Conservation (phyloP, 2,888 invertebrate species). For the Cantharis flavilabris region DNA sequence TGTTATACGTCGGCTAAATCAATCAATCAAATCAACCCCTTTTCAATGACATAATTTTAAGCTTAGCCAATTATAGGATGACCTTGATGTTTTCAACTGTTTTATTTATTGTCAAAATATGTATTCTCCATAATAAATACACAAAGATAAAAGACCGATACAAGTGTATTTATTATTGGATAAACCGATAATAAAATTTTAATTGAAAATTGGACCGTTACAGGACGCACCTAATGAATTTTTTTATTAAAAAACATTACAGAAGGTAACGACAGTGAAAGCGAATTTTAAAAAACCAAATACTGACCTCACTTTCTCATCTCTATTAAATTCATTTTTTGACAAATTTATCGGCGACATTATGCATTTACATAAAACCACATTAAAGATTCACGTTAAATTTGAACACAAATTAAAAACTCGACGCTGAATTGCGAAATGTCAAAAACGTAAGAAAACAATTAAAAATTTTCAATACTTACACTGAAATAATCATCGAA, state of each 20-base stretch:
- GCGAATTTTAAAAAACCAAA: constrained; percentile 16
- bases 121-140: background rate
- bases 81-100: constrained; percentile 21
- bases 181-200: background rate
- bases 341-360: background rate
- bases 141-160: background rate
- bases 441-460: constrained; percentile 31
- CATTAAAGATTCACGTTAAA: constrained; percentile 2
- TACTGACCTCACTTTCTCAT: constrained; percentile 19
- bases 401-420: constrained; percentile 4
- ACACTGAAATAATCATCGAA: constrained; percentile 14
- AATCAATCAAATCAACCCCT: constrained; percentile 17
- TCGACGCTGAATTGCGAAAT: constrained; percentile 24
- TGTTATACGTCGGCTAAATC: background rate
- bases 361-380: background rate
- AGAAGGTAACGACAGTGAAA: constrained; percentile 17
- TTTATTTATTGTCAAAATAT: background rate
- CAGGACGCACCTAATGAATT: constrained; percentile 13
- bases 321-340: background rate
- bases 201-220: background rate
- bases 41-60: constrained; percentile 20
- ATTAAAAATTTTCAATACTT: constrained; percentile 10
- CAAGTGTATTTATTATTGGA: background rate
- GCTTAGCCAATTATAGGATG: constrained; percentile 17
- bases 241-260: constrained; percentile 3